Percentiles rank a stretch among this genome's conserved stretches.
Conservation (phyloP, 2,113 vertebrate species). For the Sceloporus tristichus region DNA sequence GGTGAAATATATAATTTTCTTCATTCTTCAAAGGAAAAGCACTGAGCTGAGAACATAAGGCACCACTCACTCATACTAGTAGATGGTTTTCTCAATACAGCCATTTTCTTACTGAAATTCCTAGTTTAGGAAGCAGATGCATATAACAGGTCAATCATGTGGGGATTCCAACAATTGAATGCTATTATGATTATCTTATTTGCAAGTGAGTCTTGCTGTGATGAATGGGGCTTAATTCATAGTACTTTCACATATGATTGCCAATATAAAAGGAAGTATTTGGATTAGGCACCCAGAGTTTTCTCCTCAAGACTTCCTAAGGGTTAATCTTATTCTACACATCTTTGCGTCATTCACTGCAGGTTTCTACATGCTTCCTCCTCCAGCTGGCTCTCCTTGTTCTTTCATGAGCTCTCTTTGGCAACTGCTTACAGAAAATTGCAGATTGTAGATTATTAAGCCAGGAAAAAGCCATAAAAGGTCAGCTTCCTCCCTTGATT, state of each 20-base stretch:
- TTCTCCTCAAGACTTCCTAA: not conserved
- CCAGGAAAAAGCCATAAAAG: constrained; percentile 30
- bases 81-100: not conserved
- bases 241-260: not conserved
- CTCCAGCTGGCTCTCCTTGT: constrained; percentile 28
- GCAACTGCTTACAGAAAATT: constrained; percentile 18
- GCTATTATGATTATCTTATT: not conserved
- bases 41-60: not conserved
- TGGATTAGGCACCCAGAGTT: not conserved
- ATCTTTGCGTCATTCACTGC: constrained; percentile 12
- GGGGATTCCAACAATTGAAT: too few species aligned
- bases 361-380: constrained; percentile 27
- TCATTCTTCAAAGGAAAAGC: not conserved
- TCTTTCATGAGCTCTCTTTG: constrained; percentile 18
- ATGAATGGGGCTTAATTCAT: not conserved
- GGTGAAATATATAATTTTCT: not conserved
- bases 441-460: not conserved
- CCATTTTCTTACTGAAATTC: not conserved
- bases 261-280: not conserved
- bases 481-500: constrained; percentile 29
- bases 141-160: not conserved
- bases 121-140: not conserved
- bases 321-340: constrained; percentile 13
- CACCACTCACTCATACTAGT: not conserved
- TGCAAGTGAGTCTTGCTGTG: not conserved